phyloP scores from a whole-genome alignment of 37 sponge, comb jelly and placozoan genomes.

The Cladorhizidae sp. region DNA sequence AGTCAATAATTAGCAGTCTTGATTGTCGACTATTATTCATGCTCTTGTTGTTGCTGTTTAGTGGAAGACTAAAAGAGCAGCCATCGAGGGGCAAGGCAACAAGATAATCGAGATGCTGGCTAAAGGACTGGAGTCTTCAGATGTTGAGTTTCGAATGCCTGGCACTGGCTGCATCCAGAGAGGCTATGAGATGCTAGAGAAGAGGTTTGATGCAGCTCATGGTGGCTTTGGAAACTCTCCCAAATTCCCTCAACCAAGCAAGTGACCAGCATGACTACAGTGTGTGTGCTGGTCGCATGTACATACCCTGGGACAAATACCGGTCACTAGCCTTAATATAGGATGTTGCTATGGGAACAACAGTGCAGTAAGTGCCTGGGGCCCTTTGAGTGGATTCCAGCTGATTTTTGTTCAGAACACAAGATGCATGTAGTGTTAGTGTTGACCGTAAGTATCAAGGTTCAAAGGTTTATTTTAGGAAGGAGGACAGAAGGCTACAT shows the following conservation, averaged over 20 bases:
- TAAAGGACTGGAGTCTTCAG: conserved; percentile 10
- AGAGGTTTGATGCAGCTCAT: conserved; percentile 47
- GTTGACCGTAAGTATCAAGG: too few species aligned
- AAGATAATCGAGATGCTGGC: conserved; percentile 43
- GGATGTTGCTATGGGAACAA: too few species aligned
- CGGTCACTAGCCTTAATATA: too few species aligned
- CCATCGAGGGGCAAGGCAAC: conserved; percentile 15
- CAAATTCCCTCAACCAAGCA: conserved; percentile 84
- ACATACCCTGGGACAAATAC: too few species aligned
- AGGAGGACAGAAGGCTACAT: too few species aligned
- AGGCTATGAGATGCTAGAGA: conserved; percentile 36
- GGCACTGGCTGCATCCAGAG: conserved; percentile 59
- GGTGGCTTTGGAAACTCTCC: conserved; percentile 78
- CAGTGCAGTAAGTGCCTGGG: too few species aligned
- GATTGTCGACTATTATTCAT: not conserved
- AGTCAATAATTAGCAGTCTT: not conserved
- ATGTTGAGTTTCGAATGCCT: conserved; percentile 9
- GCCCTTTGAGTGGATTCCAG: too few species aligned
- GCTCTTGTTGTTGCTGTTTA: not conserved
- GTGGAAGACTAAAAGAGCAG: conserved; percentile 41
- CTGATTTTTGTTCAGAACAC: too few species aligned
- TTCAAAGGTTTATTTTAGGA: too few species aligned
- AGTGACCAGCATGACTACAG: conserved; percentile 13
- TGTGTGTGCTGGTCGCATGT: conserved; percentile 3
- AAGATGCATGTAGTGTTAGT: too few species aligned